Evolutionary conservation across 2,797 vertebrate species (phyloP).

Genomic region (Crenichthys baileyi): DNA sequence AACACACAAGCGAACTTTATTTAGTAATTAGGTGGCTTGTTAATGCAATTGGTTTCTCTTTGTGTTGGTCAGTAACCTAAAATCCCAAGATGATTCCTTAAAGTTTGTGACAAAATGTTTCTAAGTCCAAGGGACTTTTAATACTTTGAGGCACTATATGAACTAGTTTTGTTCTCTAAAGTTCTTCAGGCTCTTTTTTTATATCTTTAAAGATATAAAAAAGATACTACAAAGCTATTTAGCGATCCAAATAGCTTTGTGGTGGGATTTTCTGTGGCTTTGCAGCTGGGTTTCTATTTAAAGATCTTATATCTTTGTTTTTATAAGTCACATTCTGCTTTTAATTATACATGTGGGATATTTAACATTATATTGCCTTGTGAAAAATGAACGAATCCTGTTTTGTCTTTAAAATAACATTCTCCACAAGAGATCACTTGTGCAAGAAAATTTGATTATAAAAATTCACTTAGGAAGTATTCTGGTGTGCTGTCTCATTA

Average conservation of each 20-base stretch:
- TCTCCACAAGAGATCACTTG: conserved; percentile 33
- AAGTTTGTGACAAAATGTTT: background rate
- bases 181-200: too few species aligned
- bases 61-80: background rate
- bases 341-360: background rate
- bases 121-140: too few species aligned
- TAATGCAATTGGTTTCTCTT: background rate
- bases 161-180: too few species aligned
- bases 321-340: background rate
- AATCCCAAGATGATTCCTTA: background rate
- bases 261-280: background rate
- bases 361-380: background rate
- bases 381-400: background rate
- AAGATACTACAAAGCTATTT: background rate
- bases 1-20: background rate
- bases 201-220: too few species aligned
- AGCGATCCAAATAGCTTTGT: background rate
- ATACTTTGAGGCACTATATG: too few species aligned
- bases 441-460: conserved; percentile 52
- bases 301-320: background rate
- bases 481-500: conserved; percentile 46
- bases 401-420: conserved; percentile 23
- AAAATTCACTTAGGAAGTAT: conserved; percentile 47
- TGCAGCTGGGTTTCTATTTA: background rate
- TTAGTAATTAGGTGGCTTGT: background rate